These are phyloP conservation scores for Phymorhynchus buccinoides DNA, from an alignment of 1,140 invertebrate genomes.

Conservation along the genomic window DNA sequence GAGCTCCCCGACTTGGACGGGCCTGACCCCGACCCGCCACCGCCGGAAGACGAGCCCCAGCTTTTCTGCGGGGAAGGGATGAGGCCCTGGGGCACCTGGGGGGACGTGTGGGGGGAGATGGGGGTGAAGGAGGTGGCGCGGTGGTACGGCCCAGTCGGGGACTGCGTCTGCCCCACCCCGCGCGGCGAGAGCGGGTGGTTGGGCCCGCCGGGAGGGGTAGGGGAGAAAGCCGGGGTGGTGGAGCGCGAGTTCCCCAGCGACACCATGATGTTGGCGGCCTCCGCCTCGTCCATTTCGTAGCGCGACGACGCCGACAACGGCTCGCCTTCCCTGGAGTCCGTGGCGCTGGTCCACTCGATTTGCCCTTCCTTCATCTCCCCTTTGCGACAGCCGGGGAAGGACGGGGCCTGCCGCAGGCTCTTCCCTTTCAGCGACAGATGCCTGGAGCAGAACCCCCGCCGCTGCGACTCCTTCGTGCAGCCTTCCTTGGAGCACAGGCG, in stretches of 20 bases:
- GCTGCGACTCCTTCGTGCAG: conserved; percentile 98
- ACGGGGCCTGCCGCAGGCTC: conserved; percentile 57
- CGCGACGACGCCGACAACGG: too few species aligned
- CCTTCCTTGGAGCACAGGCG: conserved; percentile 94
- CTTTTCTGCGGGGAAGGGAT: conserved; percentile 65
- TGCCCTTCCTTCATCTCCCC: conserved; percentile 74
- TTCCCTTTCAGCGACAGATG: conserved; percentile 92
- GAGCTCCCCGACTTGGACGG: conserved; percentile 68
- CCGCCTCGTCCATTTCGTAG: conserved; percentile 90
- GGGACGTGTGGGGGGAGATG: conserved; percentile 69
- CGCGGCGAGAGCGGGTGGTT: conserved; percentile 48
- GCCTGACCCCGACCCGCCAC: too few species aligned
- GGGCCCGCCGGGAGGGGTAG: conserved; percentile 75
- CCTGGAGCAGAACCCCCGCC: conserved; percentile 94
- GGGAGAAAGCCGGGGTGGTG: conserved; percentile 79
- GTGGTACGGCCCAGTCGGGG: conserved; percentile 50
- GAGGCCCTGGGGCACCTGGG: conserved; percentile 56
- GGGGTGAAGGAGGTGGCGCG: conserved; percentile 67
- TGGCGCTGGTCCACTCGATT: conserved; percentile 85
- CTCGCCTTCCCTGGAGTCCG: conserved; percentile 87
- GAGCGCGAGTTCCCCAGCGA: conserved; percentile 88
- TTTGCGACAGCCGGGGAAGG: conserved; percentile 63
- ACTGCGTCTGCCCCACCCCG: conserved; percentile 53
- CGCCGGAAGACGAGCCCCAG: conserved; percentile 67
- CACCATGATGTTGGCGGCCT: conserved; percentile 96